Base-by-base conservation (phyloP, 2,797 vertebrate genomes). In the Thamnophis elegans region DNA sequence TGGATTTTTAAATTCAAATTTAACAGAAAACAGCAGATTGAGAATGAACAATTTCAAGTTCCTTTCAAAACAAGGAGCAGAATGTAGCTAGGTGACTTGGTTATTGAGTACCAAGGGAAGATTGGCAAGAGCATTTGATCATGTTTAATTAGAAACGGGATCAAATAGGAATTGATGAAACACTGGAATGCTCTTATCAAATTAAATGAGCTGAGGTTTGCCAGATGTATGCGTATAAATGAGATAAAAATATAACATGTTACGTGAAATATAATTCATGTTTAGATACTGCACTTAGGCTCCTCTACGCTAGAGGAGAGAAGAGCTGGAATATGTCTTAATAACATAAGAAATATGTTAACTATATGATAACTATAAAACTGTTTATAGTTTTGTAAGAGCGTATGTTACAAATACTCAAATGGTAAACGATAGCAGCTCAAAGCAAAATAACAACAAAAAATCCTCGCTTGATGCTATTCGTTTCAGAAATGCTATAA, bases 151-250 rank as follows among this genome's bases (percentile, higher is more conserved):
- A 62, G 28, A 62, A 62, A 60, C 11, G 65, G 14, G 26, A 65
- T 13, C 60, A 89, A 87, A 56, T 65, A 91, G 82, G 88, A 25
- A 51, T 85, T 56, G 47, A 94, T 92, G 94, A 92, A 58, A 18
- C 65, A 87, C 88, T 73, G 59, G 62, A 95, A 91, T 59, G 65
- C 36, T 94, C 10, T 82, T 93, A 95, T 89, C 78, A 0, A 89
- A 89, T 54, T 62, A 65, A 86, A 87, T 9, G 26, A 12, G 54
- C 32, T 36, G 55, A 28, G n/a, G 85, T 68, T 90, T 47, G 51
- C 20, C 32, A 54, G 56, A 36, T 58, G 58, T 47, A 90, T 32
- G 0, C 42, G 10, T 12, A n/a, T 42, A 62, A 26, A 62, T 92
- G 59, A 85, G 56, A 92, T 65, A 7, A 89, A 85, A 59, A 62